Evolutionary conservation across 2,113 vertebrate genomes (phyloP), one percentile per base, ranked within the genome.

Genomic region (Symphodus melops): DNA sequence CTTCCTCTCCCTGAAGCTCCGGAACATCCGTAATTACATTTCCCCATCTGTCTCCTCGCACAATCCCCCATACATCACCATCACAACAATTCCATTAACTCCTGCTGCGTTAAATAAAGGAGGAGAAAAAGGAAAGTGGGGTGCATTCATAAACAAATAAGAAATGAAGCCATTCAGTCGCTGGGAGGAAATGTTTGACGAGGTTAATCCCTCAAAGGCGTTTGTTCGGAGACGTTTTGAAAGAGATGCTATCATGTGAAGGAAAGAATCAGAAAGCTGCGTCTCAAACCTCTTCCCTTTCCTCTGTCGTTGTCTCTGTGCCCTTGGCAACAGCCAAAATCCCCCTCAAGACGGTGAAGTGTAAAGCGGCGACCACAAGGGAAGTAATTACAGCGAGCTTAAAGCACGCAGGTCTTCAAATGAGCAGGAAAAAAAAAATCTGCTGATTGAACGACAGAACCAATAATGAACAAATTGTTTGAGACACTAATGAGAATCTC

Each of bases 1-100:
- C 1, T 62, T 61, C 52, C 28, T 10, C 46, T 75, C 75, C 75
- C 77, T 9, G 14, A 64, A 83, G 88, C 86, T 63, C 74, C 55
- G 82, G 85, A 90, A 91, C 86, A 88, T 85, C 82, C 72, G 55
- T 90, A 90, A 91, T 93, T 92, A 91, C 87, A 89, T 92, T 91
- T 91, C 76, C 84, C 87, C 91, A 85, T 89, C 87, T 89, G 92
- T 88, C 86, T 79, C 46, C 74, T 66, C 74, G 9, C 82, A 62
- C 72, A 74, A 79, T 77, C 64, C 83, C 77, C 87, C 84, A 89
- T 92, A 89, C 84, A 92, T 93, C 89, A 91, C 79, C 85, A 86
- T 88, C 88, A 79, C 86, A 80, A 89, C 83, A 88, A 91, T 91
- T 88, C 85, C 86, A 92, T 91, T 89, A 89, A 90, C 82, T 90